phyloP scores from a whole-genome alignment of 2,888 invertebrate genomes.

The Agrotis puta region DNA sequence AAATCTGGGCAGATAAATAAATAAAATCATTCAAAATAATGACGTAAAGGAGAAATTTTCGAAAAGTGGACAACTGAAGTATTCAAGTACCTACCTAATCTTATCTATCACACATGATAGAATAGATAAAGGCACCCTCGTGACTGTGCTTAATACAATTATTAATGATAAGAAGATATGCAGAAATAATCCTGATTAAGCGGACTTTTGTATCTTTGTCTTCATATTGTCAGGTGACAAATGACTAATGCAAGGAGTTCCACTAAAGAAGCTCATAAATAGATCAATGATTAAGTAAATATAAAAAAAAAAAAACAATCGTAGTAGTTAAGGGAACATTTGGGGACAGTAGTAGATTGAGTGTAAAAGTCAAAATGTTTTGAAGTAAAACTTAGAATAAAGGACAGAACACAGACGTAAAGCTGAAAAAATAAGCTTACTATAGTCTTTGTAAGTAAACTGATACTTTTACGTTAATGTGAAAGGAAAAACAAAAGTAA shows the following conservation, averaged over 20 bases:
- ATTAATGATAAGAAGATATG: neutral
- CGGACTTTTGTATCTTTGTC: neutral
- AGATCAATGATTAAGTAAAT: neutral
- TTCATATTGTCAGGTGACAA: neutral
- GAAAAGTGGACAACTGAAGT: neutral
- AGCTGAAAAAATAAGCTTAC: neutral
- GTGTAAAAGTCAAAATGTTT: neutral
- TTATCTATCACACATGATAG: neutral
- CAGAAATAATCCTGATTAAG: neutral
- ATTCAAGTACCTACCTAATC: neutral
- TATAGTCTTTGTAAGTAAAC: too few species aligned
- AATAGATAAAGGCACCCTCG: conserved; percentile 8
- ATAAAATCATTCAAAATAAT: conserved; percentile 11
- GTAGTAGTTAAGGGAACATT: neutral
- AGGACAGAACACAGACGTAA: neutral
- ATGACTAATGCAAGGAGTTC: neutral
- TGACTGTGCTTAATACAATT: neutral
- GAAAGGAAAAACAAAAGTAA: too few species aligned
- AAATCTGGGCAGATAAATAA: conserved; percentile 26
- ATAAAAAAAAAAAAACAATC: neutral
- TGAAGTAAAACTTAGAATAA: neutral
- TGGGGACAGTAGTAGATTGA: neutral
- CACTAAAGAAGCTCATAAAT: conserved; percentile 2
- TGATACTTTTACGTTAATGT: too few species aligned
- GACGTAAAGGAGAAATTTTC: conserved; percentile 42